Evolutionary conservation across 2,888 invertebrate species (phyloP), one percentile per base, ranked within the genome.

Genomic region (Busseola fusca): DNA sequence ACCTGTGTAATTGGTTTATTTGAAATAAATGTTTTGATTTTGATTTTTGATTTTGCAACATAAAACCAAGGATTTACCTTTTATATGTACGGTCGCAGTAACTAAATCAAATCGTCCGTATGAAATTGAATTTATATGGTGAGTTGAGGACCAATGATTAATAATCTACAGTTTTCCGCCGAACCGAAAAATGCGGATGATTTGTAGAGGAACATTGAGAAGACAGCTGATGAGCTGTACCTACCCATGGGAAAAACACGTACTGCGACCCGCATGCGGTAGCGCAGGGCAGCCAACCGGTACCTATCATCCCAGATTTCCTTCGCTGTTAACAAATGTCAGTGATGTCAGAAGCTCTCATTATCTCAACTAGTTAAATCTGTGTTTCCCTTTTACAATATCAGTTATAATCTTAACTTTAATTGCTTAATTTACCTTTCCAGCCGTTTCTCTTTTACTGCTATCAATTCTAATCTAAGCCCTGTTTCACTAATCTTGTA

Each of bases 381-480:
- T 12, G 25, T 54, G 59, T 40, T 30, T 25, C 37, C 69, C 48
- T 69, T 68, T 40, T 72, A 73, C 14, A 21, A 21, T 42, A 76
- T 66, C 65, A 25, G 37, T 21, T 50, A 16, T 16, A 63, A 52
- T 63, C 42, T 54, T 16, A 52, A 45, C 4, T 16, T 12, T 42
- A 45, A 25, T 56, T 27, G 16, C 14, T 48, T 21, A 12, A 40
- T 58, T 56, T 21, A 60, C 45, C 27, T 58, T n/a, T 12, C 14
- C 4, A 60, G n/a, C 14, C 10, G 34, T 71, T 50, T 37, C 45
- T 60, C 27, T 54, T 60, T 56, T 45, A 62, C 40, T 40, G n/a
- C 48, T 63, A 73, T 73, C 64, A 52, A 34, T 60, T 40, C 6
- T 5, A 40, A 72, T 78, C 52, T 48, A 5, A 64, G 68, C 34